Conservation (phyloP, 1,140 invertebrate genomes). For the Heterodera schachtii region DNA sequence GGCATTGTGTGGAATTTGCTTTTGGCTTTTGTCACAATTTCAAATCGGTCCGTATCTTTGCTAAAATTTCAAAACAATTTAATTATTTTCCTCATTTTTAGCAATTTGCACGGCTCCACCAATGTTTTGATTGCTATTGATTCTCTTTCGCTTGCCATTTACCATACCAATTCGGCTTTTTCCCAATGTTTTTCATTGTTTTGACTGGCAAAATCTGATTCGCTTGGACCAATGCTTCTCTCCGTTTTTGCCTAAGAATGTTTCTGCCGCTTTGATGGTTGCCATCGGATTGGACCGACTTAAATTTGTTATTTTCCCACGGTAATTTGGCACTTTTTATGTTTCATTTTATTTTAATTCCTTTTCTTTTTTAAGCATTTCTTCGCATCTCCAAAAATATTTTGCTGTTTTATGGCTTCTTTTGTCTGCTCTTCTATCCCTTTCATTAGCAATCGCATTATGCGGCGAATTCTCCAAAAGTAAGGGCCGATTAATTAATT, state of each 20-base stretch:
- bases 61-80: slow-evolving; percentile 1
- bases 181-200: neutral
- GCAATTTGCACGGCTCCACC: slow-evolving; percentile 1
- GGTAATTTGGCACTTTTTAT: neutral
- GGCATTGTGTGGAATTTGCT: slow-evolving; percentile 4
- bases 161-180: slow-evolving; percentile 1
- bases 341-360: neutral
- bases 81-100: too few relatives aligned
- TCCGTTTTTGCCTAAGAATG: neutral
- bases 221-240: neutral
- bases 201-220: neutral
- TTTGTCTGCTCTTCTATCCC: neutral
- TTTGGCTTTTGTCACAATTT: neutral
- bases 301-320: neutral
- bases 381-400: neutral
- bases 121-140: neutral
- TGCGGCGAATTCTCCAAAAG: neutral
- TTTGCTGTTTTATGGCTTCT: neutral
- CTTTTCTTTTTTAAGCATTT: neutral
- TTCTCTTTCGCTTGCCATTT: neutral
- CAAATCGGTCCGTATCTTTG: too few relatives aligned
- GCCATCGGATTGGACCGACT: slow-evolving; percentile 1
- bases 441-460: neutral
- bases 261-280: neutral
- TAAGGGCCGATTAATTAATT: neutral